Conservation (phyloP, 2,888 invertebrate genomes). For the Acanthosepion esculentum region DNA sequence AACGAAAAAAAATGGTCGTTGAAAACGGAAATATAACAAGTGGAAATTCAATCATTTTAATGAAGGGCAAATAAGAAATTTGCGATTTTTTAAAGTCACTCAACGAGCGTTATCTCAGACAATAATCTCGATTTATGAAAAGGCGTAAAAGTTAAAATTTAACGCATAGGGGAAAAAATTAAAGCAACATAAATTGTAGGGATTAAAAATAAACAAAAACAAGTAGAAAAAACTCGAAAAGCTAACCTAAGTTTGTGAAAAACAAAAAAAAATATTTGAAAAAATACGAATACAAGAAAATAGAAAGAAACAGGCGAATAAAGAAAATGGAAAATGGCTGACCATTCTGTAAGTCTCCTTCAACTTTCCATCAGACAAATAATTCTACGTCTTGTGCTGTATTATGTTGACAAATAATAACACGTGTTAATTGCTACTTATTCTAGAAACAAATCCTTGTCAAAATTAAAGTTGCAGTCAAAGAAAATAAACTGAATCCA, state of each 20-base stretch:
- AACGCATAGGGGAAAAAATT: background rate
- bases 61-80: background rate
- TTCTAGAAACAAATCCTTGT: too few species aligned
- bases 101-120: background rate
- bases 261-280: background rate
- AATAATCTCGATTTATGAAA: background rate
- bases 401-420: too few species aligned
- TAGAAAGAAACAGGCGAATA: too few species aligned
- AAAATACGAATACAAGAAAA: background rate
- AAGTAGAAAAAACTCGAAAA: background rate
- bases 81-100: background rate
- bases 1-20: background rate
- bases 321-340: too few species aligned
- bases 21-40: background rate
- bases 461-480: too few species aligned
- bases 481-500: too few species aligned
- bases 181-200: background rate
- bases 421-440: too few species aligned
- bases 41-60: conserved; percentile 21
- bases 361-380: too few species aligned
- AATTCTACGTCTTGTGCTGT: too few species aligned
- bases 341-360: too few species aligned
- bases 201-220: background rate
- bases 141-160: background rate
- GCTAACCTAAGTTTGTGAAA: background rate